Evolutionary conservation across 2,888 invertebrate species (phyloP), one percentile per base, ranked within the genome.

Genomic region (Orthonychiurus folsomi): DNA sequence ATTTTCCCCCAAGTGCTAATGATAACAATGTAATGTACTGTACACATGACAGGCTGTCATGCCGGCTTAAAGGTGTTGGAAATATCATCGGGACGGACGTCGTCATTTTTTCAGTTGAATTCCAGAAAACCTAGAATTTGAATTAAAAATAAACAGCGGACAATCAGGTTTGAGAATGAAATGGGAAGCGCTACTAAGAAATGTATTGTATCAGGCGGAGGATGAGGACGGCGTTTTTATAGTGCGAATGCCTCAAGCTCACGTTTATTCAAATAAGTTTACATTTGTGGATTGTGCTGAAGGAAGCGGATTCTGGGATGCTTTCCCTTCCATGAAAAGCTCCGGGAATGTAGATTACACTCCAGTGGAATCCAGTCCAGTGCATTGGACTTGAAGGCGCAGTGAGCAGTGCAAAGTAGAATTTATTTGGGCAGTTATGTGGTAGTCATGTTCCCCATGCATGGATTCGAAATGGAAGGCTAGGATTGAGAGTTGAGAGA

Each of bases 371-470:
- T 37, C 9, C 15, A 15, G 37, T n/a, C n/a, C 9, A 37, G 37
- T 37, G 37, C 9, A 15, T 37, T 9, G 37, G 37, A 37, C 37
- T 37, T n/a, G n/a, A n/a, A n/a, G n/a, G n/a, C n/a, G n/a, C n/a
- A n/a, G n/a, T n/a, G n/a, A 37, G 37, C 15, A 37, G 37, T 37
- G 37, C 37, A 37, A 37, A 37, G 37, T 37, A 37, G 37, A 37
- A 37, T 37, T 37, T 37, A 37, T 37, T 37, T 37, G 37, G 37
- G 37, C 37, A 37, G 37, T 37, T 37, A 37, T 37, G 37, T n/a
- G n/a, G n/a, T 37, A 37, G 37, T 37, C 37, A 37, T 37, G 37
- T 37, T 37, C 37, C 15, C 37, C 37, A 9, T 37, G 9, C 37
- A 9, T 37, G 37, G 9, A 9, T 37, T 37, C 37, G 5, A 37